phyloP scores from a whole-genome alignment of 2,113 vertebrate species.

The Sinocyclocheilus grahami region DNA sequence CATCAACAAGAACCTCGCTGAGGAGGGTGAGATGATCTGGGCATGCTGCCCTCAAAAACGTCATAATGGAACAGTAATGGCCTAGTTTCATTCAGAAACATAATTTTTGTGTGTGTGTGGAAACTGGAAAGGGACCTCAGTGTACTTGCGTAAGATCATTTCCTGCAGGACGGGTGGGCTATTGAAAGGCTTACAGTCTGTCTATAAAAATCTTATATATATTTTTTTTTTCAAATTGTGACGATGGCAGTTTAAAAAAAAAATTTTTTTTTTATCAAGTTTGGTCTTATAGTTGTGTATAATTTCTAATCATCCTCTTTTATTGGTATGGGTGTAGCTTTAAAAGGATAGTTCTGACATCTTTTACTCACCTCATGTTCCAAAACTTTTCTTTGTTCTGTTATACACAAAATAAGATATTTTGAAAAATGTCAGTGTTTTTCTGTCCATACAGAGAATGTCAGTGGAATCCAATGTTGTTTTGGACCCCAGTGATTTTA shows the following conservation, averaged over 20 bases:
- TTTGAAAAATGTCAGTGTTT: background rate
- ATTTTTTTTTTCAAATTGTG: background rate
- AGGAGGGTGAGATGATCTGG: conserved; percentile 85
- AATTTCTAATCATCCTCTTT: background rate
- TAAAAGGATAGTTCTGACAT: background rate
- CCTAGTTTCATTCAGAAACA: conserved; percentile 41
- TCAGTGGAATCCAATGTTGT: background rate
- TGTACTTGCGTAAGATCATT: conserved; percentile 16
- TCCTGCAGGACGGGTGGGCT: background rate
- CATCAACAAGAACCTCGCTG: conserved; percentile 96
- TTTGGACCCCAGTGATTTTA: background rate
- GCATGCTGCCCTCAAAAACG: conserved; percentile 18
- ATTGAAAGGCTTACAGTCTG: background rate
- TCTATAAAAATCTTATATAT: background rate
- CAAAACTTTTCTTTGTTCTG: background rate
- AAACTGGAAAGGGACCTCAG: conserved; percentile 2
- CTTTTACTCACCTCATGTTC: background rate
- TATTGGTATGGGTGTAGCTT: background rate
- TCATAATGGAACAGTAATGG: conserved; percentile 32
- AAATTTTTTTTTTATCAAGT: background rate
- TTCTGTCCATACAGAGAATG: background rate
- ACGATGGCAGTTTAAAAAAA: background rate
- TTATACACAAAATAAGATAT: background rate
- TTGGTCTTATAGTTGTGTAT: background rate
- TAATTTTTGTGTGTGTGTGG: background rate